Evolutionary conservation across 2,797 vertebrate genomes (phyloP), one percentile per base, ranked within the genome.

Genomic region (Peromyscus nudipes): DNA sequence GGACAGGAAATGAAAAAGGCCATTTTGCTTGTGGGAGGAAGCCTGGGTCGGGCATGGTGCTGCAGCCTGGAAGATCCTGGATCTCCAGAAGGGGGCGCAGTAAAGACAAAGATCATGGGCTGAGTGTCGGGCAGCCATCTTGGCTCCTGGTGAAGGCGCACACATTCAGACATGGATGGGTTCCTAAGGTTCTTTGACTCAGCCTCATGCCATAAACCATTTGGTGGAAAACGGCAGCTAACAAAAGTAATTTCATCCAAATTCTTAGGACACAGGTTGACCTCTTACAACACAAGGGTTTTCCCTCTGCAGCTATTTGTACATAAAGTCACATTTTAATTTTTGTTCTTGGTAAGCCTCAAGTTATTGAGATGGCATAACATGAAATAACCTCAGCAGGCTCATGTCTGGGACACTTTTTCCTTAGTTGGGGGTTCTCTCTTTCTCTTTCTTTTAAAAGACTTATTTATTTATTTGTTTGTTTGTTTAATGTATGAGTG

Each of bases 311-410:
- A 9, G 55, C 1, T 89, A 34, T 55, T 57, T 86, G 86, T 94
- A 27, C 23, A 14, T 76, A 64, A 82, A 40, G 84, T 96, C 73
- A 34, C 57, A 55, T 85, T 91, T 88, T 80, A 64, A 40, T 31
- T 40, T 88, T 85, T 93, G 43, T 43, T 94, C 43, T 92, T 85
- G 25, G 49, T 49, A 94, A 88, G 84, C 55, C 87, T 94, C 65
- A 81, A 87, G 81, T 62, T 93, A 31, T 49, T 19, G 21, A 95
- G 69, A 62, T 31, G 11, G 16, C 1, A 52, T 17, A 62, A 23
- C 73, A 77, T n/a, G 37, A 62, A 89, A 76, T 62, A 19, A n/a
- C 71, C 11, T 21, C 40, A 29, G 12, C 19, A n/a, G 71, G 31
- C 37, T 88, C n/a, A 13, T 31, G 17, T 31, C 37, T 75, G 40